Conservation (phyloP, 2,797 vertebrate genomes). For the Intellagama lesueurii region DNA sequence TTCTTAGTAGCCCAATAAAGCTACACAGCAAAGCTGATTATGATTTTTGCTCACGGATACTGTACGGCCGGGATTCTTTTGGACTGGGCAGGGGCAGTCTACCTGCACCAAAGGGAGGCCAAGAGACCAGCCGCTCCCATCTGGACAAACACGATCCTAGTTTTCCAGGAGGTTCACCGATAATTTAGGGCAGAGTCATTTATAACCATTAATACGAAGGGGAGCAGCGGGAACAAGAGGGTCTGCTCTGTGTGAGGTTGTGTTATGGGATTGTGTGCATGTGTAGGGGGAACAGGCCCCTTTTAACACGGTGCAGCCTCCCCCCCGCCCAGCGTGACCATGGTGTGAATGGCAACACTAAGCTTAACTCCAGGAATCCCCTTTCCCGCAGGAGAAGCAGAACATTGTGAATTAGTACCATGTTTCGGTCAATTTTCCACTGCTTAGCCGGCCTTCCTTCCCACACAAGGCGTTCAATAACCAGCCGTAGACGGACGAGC, state of each 20-base stretch:
- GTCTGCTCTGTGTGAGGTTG: background rate
- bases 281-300: background rate
- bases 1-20: no score
- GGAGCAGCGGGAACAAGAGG: background rate
- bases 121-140: no score
- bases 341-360: background rate
- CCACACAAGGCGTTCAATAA: constrained; percentile 31
- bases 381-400: constrained; percentile 56
- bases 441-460: constrained; percentile 15
- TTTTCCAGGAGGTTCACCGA: background rate
- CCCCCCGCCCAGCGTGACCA: background rate
- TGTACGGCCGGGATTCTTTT: no score
- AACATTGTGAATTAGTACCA: constrained; percentile 69
- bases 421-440: constrained; percentile 73
- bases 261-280: no score
- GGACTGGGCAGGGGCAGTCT: background rate
- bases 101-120: background rate
- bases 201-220: background rate
- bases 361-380: background rate
- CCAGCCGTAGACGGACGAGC: constrained; percentile 1
- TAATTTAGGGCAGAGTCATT: background rate
- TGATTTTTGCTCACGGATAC: no score
- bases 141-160: background rate
- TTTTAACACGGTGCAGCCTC: constrained; percentile 24
- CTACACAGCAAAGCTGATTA: no score